Base-by-base conservation (phyloP, 2,113 vertebrate species). In the Manacus vitellinus region DNA sequence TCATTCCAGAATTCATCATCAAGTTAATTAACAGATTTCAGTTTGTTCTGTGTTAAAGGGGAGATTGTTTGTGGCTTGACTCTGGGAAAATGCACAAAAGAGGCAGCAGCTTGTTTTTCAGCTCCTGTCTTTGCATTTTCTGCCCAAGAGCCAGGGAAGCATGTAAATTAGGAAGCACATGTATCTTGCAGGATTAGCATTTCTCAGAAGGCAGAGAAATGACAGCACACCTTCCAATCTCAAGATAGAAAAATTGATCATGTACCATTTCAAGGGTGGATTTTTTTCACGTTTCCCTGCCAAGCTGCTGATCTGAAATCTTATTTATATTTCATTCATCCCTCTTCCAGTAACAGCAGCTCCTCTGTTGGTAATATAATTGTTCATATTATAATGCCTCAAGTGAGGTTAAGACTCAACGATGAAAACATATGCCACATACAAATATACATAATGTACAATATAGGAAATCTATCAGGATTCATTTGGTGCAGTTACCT, bases 21-120 rank as follows among this genome's bases (percentile, higher is more conserved):
- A 75, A 92, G 65, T 56, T 95, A 95, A 95, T 95, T 61, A 95
- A 78, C 65, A 94, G 62, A 82, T 94, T 89, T 91, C 70, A 89
- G 84, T 73, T 85, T 91, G 43, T 79, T 95, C 80, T 58, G 49
- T 44, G 44, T 91, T 95, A 88, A 61, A 89, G 72, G n/a, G 44
- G 43, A 95, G 84, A 79, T 37, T 71, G 54, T 92, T 88, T 91
- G 94, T 85, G 81, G 68, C 70, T 59, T 85, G 68, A 84, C 86
- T 77, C 91, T 95, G 94, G 91, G 96, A 95, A 96, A 95, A 95
- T 51, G 61, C 76, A 94, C 80, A 89, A 87, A 92, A 15, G 52
- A 72, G 39, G 73, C 4, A 0, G 44, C 44, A 78, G 89, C 93
- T 92, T 89, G 89, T 94, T 95, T 96, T 87, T 89, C 91, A 94